Evolutionary conservation across 2,888 invertebrate species (phyloP), one percentile per base, ranked within the genome.

Genomic region (Melanotus villosus): DNA sequence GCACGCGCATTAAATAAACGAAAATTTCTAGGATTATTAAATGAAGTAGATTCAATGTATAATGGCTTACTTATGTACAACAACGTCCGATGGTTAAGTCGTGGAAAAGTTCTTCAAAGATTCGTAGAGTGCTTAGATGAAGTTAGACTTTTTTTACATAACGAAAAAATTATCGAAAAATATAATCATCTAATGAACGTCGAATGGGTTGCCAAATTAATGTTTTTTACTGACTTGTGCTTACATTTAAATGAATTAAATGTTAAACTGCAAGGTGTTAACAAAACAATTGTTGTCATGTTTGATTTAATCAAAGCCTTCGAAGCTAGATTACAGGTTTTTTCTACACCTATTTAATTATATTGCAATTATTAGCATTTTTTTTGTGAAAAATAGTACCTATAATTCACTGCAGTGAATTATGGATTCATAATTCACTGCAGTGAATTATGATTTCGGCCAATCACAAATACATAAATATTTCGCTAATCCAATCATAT

Each of bases 241-340:
- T 38, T 30, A 26, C 52, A 67, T 36, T 67, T 63, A 67, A 45
- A 62, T 66, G 30, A 64, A 65, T 68, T 57, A 68, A 65, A 65
- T 68, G 52, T 45, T 57, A 43, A 68, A 58, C 50, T 68, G 50
- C 47, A 68, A 65, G 59, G 47, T 66, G 23, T 65, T 58, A 58
- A 65, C 34, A 68, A 65, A 38, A 65, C 47, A 68, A 38, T 65
- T 65, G 58, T 58, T 65, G 41, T 59, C 19, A 68, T 68, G 26
- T 68, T 65, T 68, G 50, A 68, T 65, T 58, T 68, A 68, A 52
- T 63, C 23, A 52, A 64, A 63, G 62, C 52, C 38, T 67, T 54
- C 52, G 23, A 63, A 67, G 10, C 23, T 54, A 54, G 65, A 63
- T 67, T 65, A 67, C 52, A 67, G 30, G 14, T 62, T 65, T 64